phyloP scores from a whole-genome alignment of 2,113 vertebrate species.

The Ceyx cyanopectus region DNA sequence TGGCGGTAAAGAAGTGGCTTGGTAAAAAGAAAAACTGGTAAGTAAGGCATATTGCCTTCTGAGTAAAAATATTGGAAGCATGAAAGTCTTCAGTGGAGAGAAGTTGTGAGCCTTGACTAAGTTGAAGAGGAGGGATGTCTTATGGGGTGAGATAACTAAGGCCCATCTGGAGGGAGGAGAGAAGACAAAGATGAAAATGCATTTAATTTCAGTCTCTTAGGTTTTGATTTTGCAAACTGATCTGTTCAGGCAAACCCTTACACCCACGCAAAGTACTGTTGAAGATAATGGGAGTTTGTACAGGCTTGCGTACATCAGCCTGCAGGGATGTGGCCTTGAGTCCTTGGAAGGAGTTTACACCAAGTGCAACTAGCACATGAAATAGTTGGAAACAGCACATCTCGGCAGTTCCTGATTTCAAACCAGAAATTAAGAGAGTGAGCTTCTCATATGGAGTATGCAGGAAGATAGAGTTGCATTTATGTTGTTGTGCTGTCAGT shows the following conservation, averaged over 20 bases:
- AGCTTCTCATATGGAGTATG: not conserved
- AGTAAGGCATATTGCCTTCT: not conserved
- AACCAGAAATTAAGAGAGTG: not conserved
- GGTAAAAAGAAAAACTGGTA: not conserved
- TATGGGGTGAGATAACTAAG: not conserved
- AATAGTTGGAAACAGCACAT: not conserved
- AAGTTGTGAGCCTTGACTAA: not conserved
- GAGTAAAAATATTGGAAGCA: not conserved
- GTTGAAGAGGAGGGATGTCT: not conserved
- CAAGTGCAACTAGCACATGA: not conserved
- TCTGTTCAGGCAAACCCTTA: constrained; percentile 14
- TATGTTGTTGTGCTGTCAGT: not conserved
- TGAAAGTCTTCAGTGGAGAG: not conserved
- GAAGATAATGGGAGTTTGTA: not conserved
- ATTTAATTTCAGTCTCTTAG: not conserved
- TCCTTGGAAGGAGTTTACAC: not conserved
- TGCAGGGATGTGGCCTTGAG: not conserved
- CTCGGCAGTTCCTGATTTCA: not conserved
- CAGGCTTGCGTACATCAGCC: not conserved
- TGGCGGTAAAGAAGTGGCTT: not conserved
- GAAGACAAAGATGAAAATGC: not conserved
- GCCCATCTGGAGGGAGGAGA: not conserved
- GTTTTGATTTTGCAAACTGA: not conserved
- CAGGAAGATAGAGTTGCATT: not conserved
- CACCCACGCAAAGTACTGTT: not conserved